Evolutionary conservation across 2,113 vertebrate species (phyloP), one percentile per base, ranked within the genome.

Genomic region (Siphamia tubifer): DNA sequence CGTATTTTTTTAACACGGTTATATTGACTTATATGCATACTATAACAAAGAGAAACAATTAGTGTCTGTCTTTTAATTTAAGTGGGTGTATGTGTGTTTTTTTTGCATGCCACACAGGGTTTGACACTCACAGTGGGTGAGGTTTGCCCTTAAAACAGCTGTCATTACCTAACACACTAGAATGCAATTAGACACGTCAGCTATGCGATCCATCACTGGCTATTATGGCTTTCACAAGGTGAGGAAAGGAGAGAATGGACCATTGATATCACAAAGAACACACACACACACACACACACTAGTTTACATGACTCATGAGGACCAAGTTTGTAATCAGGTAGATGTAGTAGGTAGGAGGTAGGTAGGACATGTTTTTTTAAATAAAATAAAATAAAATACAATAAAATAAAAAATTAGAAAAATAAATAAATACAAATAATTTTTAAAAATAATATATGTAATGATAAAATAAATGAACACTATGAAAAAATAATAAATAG

Each of bases 121-220:
- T 95, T 95, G 94, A 93, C 91, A 93, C 92, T 94, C 94, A 93
- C 93, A 92, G 93, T 91, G 91, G 94, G 94, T 93, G 93, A 92
- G 94, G 93, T 79, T 93, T 91, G 92, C 92, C 92, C 92, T 70
- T 89, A 90, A 93, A 94, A 94, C 96, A 95, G 93, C 95, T 95
- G 93, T 94, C 95, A 96, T 96, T 94, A 95, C 74, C 76, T 90
- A 89, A 71, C 87, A 92, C 93, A 92, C 49, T 91, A 91, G 94
- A 94, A 87, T 94, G 93, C 93, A 95, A 96, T 97, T 96, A 96
- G 94, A 94, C 94, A 91, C 91, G 94, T 96, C 95, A 93, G 92
- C 90, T 92, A 89, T 90, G 90, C 92, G 93, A 93, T 94, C 93
- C 92, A 95, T 95, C 94, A 94, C 93, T 89, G 83, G 72, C 84